phyloP scores from a whole-genome alignment of 1,140 invertebrate species.

The Drosophila baimaii region DNA sequence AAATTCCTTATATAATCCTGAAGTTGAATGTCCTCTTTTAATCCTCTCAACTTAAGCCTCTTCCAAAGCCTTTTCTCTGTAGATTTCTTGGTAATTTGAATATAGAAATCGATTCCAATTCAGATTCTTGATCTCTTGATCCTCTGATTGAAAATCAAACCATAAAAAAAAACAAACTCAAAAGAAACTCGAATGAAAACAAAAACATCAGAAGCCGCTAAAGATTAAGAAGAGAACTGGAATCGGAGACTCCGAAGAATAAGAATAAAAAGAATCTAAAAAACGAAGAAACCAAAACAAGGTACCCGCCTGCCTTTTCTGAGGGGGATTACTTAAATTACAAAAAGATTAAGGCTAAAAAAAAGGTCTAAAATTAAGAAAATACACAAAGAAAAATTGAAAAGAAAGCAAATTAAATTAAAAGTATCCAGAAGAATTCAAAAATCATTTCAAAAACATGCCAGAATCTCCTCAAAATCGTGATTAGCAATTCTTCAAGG shows the following conservation, averaged over 20 bases:
- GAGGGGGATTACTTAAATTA: conserved; percentile 1
- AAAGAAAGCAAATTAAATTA: neutral
- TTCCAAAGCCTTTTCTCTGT: neutral
- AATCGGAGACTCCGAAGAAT: neutral
- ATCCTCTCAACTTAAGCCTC: neutral
- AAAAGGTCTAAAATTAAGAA: neutral
- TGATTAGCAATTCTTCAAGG: neutral
- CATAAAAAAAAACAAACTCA: neutral
- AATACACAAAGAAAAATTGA: too few species aligned
- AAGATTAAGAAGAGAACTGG: conserved; percentile 21
- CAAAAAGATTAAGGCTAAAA: neutral
- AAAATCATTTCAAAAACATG: too few species aligned
- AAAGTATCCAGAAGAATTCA: neutral
- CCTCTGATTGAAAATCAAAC: conserved; percentile 9
- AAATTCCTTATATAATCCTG: neutral
- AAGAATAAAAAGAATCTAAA: neutral
- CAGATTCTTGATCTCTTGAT: conserved; percentile 18
- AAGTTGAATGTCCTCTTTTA: conserved; percentile 10
- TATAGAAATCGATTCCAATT: conserved; percentile 9
- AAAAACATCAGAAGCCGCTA: conserved; percentile 20
- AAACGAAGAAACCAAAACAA: conserved; percentile 24
- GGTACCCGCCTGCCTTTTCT: neutral
- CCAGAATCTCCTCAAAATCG: neutral
- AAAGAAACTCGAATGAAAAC: conserved; percentile 3
- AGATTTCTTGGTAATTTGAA: conserved; percentile 9